phyloP scores from a whole-genome alignment of 1,140 invertebrate genomes.

The Glossosoma conforme region DNA sequence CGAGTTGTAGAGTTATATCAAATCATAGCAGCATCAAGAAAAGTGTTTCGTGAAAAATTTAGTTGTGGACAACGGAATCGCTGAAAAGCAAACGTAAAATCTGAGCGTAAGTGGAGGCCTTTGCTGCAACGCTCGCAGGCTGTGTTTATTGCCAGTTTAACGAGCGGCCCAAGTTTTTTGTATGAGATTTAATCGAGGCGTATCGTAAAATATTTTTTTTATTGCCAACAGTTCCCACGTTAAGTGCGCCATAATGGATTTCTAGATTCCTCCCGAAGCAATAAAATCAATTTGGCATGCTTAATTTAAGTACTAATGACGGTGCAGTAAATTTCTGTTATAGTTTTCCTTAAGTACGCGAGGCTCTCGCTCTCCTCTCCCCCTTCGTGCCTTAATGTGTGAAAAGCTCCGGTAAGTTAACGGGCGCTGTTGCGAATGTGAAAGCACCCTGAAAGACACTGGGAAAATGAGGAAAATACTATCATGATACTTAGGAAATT shows the following conservation, averaged over 20 bases:
- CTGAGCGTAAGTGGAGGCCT: background rate
- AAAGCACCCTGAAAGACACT: no score
- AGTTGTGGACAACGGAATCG: background rate
- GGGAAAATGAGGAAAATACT: no score
- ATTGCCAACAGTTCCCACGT: slow-evolving; percentile 15
- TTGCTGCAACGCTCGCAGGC: slow-evolving; percentile 3
- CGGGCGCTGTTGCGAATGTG: no score
- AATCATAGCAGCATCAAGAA: background rate
- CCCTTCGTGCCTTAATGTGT: no score
- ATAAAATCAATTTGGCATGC: slow-evolving; percentile 12
- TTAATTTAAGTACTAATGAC: no score
- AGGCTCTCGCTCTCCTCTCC: no score
- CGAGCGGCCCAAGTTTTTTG: slow-evolving; percentile 11
- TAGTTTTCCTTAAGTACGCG: no score
- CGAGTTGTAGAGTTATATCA: background rate
- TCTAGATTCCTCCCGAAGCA: slow-evolving; percentile 15
- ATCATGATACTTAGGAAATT: no score
- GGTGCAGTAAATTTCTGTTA: no score
- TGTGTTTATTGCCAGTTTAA: slow-evolving; percentile 20
- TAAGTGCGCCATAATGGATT: slow-evolving; percentile 21
- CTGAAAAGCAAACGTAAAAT: slow-evolving; percentile 1
- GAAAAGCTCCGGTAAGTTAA: no score
- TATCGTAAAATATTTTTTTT: slow-evolving; percentile 25
- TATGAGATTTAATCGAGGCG: slow-evolving; percentile 4
- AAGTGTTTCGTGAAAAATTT: background rate